Evolutionary conservation across 2,888 invertebrate species (phyloP), one percentile per base, ranked within the genome.

Genomic region (Marronus borbonicus): DNA sequence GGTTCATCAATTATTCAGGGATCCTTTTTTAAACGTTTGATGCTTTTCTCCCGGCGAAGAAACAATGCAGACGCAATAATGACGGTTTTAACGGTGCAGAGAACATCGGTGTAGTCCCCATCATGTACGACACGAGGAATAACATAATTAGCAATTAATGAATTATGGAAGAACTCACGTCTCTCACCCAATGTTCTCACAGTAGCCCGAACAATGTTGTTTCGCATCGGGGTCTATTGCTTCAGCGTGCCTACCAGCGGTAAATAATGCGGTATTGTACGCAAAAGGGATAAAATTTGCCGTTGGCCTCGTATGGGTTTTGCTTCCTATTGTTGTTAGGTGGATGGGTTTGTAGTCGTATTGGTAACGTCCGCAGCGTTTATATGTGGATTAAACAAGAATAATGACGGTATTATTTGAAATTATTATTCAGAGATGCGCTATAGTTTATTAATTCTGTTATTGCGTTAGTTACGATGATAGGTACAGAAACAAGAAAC

Each of bases 71-170:
- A 55, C 44, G 8, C 55, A 31, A 58, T 70, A 70, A 70, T 55
- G 70, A 31, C 12, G n/a, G 70, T 44, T 55, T 55, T 70, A 70
- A 70, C 70, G 55, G 70, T 31, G n/a, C 39, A 39, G 10, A 44
- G 55, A 55, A 5, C 72, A 74, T 74, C 72, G 72, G 17, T 58
- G 72, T 74, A 60, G 24, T 49, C 72, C 72, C 7, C 24, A 60
- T 74, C 55, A 20, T 20, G n/a, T 10, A 70, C 55, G 70, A 62
- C 44, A 62, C 24, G 60, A 60, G 72, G 49, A 74, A 74, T 62
- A 60, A 74, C 72, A 60, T 74, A 74, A 74, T 74, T 74, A 74
- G 39, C 72, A 49, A 60, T 74, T 74, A 60, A 74, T 74, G 60
- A 74, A 74, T 74, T 60, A 74, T 74, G 62, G 24, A 74, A 12